phyloP scores from a whole-genome alignment of 2,797 vertebrate genomes.

The Parauchenoglanis punctatus region DNA sequence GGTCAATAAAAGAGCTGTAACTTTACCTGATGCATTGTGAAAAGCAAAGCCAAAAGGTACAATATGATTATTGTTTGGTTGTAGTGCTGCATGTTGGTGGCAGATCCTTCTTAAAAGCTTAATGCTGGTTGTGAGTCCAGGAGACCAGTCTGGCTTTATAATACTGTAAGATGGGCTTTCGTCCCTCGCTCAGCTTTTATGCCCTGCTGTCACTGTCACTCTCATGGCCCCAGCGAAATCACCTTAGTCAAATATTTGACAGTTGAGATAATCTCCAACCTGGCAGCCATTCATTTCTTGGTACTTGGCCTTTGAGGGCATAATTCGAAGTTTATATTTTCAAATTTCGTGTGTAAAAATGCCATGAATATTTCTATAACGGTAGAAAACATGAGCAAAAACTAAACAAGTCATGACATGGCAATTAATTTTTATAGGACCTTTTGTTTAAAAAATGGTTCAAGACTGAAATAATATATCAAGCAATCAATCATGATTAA shows the following conservation, averaged over 20 bases:
- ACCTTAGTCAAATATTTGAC: slow-evolving; percentile 56
- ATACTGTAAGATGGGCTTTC: slow-evolving; percentile 20
- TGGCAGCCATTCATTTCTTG: slow-evolving; percentile 25
- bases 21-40: slow-evolving; percentile 50
- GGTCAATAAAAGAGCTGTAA: neutral
- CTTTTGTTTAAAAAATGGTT: neutral
- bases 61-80: slow-evolving; percentile 22
- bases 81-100: slow-evolving; percentile 39
- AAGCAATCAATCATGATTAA: too few species aligned
- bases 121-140: neutral
- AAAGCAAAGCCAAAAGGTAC: slow-evolving; percentile 49
- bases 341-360: neutral
- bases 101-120: neutral
- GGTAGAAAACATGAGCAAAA: neutral
- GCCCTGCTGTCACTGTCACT: slow-evolving; percentile 37
- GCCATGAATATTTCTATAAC: neutral
- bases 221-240: slow-evolving; percentile 40
- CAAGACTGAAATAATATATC: neutral
- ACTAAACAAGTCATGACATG: neutral
- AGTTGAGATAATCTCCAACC: slow-evolving; percentile 43
- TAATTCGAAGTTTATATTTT: slow-evolving; percentile 17
- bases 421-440: neutral
- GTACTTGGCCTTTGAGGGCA: slow-evolving; percentile 23
- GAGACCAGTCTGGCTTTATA: slow-evolving; percentile 41
- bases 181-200: slow-evolving; percentile 32